Evolutionary conservation across 2,888 invertebrate species (phyloP).

Genomic region (Ischnura elegans): DNA sequence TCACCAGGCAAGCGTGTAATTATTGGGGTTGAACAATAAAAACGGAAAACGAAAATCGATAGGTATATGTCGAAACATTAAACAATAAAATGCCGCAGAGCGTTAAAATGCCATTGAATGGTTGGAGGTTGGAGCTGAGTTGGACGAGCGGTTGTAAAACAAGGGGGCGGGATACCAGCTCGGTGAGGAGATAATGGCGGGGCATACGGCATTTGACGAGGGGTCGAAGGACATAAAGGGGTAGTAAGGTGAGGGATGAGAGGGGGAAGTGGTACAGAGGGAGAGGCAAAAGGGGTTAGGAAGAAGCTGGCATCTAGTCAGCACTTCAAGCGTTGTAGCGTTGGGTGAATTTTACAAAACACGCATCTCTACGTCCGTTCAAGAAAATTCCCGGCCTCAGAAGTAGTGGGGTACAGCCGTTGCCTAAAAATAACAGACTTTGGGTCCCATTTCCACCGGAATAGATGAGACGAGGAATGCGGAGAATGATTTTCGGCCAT

Average conservation of each 20-base stretch:
- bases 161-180: background rate
- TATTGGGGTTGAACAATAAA: constrained; percentile 17
- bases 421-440: too few species aligned
- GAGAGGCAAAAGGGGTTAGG: background rate
- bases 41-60: constrained; percentile 25
- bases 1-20: constrained; percentile 1
- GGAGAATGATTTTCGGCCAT: too few species aligned
- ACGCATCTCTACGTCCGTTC: too few species aligned
- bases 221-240: background rate
- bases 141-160: constrained; percentile 2
- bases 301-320: background rate
- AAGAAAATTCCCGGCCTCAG: too few species aligned
- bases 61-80: background rate
- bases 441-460: too few species aligned
- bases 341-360: too few species aligned
- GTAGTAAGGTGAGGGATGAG: background rate
- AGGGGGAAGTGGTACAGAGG: background rate
- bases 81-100: constrained; percentile 5
- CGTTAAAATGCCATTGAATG: background rate
- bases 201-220: background rate
- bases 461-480: too few species aligned
- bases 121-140: background rate
- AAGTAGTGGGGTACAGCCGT: too few species aligned
- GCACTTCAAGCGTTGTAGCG: too few species aligned
- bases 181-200: background rate